Evolutionary conservation across 2,888 invertebrate genomes (phyloP), one percentile per base, ranked within the genome.

Genomic region (Timema podura): DNA sequence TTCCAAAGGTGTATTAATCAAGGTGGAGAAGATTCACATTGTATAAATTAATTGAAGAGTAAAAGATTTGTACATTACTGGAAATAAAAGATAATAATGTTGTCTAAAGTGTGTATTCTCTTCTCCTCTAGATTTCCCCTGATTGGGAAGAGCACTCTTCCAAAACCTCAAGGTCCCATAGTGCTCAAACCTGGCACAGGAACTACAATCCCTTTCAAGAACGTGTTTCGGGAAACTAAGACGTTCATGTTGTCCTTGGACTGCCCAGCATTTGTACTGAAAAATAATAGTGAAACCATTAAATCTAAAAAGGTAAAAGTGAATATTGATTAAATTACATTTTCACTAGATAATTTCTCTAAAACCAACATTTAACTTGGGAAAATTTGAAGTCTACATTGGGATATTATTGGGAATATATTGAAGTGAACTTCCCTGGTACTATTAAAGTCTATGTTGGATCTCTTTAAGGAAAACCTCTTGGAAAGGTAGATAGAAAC

Each of bases 161-260:
- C 85, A 9, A 83, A 81, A 75, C 84, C 85, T 11, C 84, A 84
- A 77, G 85, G 85, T 45, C 85, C 85, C 0, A 82, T 79, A 74
- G 76, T 76, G 7, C 76, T 85, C 45, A 82, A 80, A 73, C 77
- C 81, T 9, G 82, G 81, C 46, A 76, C 76, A 5, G 79, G 77
- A 13, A 77, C 79, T 0, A 73, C 78, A 8, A 81, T 84, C 73
- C 77, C 79, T n/a, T 84, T 85, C 77, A 78, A 81, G 69, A 85
- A 85, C 75, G 81, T 84, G 7, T 85, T 84, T 74, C 75, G 76
- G 7, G 78, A 79, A 51, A 76, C 79, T 7, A 79, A 79, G 48
- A 77, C 77, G 10, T 85, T 83, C 75, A 76, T 76, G 16, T 82
- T 81, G 76, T 77, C 77, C 68, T 79, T 82, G 11, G 83, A 84